Conservation (phyloP, 2,888 invertebrate species). For the Thumatha senex region DNA sequence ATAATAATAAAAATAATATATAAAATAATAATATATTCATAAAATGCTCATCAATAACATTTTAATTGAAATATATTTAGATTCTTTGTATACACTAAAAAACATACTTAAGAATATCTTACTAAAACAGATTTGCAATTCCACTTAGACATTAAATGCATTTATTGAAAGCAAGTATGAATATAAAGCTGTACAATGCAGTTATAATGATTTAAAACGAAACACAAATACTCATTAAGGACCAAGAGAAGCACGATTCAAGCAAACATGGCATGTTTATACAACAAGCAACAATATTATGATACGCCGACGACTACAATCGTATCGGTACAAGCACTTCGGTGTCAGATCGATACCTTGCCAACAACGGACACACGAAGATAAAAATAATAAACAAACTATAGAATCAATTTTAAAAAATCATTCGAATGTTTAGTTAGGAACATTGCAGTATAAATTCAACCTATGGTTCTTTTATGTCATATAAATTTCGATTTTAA, state of each 20-base stretch:
- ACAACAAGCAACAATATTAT: slow-evolving; percentile 48
- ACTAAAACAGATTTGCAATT: too few species aligned
- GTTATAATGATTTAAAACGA: slow-evolving; percentile 5
- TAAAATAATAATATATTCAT: neutral
- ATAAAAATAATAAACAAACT: slow-evolving; percentile 73
- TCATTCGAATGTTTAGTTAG: slow-evolving; percentile 78
- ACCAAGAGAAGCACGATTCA: slow-evolving; percentile 25
- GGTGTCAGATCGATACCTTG: slow-evolving; percentile 54
- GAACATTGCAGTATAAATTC: slow-evolving; percentile 75
- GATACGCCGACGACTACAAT: slow-evolving; percentile 51
- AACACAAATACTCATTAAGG: slow-evolving; percentile 28
- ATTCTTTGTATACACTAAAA: too few species aligned
- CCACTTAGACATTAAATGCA: too few species aligned
- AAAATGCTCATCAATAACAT: neutral
- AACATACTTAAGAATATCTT: too few species aligned
- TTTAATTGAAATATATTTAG: neutral
- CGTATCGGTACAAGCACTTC: slow-evolving; percentile 58
- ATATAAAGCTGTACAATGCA: neutral
- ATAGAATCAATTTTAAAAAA: slow-evolving; percentile 63
- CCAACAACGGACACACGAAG: slow-evolving; percentile 51
- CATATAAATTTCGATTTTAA: slow-evolving; percentile 39
- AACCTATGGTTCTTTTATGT: slow-evolving; percentile 46
- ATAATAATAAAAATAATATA: too few species aligned
- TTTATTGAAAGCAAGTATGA: neutral
- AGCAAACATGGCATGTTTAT: slow-evolving; percentile 35